A percentile compares a stretch with the other conserved stretches of the same genome.
Evolutionary conservation across 2,797 vertebrate species (phyloP).

Genomic region (Zalophus californianus): DNA sequence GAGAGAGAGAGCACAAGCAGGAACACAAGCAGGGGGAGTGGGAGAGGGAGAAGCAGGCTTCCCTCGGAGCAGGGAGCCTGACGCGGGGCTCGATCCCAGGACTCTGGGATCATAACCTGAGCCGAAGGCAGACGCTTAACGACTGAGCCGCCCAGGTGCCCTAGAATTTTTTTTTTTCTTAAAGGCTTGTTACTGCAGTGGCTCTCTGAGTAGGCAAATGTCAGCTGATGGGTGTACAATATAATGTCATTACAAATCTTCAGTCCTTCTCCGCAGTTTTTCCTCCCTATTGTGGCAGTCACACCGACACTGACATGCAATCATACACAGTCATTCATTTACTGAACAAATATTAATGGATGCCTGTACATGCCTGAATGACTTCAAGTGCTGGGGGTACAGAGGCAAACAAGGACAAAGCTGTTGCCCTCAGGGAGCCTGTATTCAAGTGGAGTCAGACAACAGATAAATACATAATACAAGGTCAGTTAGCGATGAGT

Average conservation of each 20-base stretch:
- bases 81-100: too few relatives aligned
- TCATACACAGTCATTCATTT: not conserved
- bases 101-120: too few relatives aligned
- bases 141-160: not conserved
- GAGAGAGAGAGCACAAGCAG: too few relatives aligned
- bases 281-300: not conserved
- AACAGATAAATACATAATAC: not conserved
- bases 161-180: not conserved
- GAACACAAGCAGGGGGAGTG: too few relatives aligned
- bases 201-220: not conserved
- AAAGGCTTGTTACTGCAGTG: not conserved
- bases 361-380: not conserved
- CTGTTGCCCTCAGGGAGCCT: not conserved
- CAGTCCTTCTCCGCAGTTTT: not conserved
- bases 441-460: not conserved
- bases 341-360: not conserved
- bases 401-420: constrained; percentile 20
- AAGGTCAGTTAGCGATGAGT: not conserved
- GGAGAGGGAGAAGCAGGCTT: too few relatives aligned
- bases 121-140: too few relatives aligned
- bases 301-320: not conserved
- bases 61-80: too few relatives aligned
- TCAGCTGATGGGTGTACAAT: not conserved
- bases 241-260: not conserved
- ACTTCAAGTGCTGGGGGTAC: not conserved